A percentile compares a stretch with the other conserved stretches of the same genome.
Evolutionary conservation across 2,797 vertebrate species (phyloP).

Genomic region (Sebastes matsubarae): DNA sequence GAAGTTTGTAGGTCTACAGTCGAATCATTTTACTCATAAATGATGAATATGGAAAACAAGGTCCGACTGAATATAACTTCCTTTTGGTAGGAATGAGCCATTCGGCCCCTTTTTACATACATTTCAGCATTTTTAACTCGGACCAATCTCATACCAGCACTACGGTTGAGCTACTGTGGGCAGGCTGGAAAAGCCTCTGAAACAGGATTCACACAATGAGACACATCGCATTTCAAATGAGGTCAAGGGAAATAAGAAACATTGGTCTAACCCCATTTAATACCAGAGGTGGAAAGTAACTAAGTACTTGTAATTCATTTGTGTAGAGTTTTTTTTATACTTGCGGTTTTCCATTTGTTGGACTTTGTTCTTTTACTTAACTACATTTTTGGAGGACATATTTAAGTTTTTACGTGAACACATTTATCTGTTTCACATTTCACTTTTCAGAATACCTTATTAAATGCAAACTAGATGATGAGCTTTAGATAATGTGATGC

Average conservation of each 20-base stretch:
- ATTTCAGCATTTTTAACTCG: neutral
- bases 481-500: neutral
- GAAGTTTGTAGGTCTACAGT: neutral
- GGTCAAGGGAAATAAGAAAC: neutral
- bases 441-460: neutral
- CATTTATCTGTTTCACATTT: neutral
- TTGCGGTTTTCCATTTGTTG: neutral
- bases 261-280: neutral
- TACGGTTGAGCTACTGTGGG: neutral
- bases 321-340: neutral
- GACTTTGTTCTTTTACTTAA: neutral
- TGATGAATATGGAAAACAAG: neutral
- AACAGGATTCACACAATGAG: neutral
- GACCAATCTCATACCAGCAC: neutral
- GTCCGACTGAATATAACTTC: conserved; percentile 2
- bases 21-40: neutral
- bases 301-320: neutral
- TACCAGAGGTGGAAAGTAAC: conserved; percentile 36
- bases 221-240: neutral
- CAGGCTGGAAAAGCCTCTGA: neutral
- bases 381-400: neutral
- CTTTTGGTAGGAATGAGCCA: neutral
- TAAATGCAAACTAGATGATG: neutral
- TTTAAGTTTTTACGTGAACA: neutral
- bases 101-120: neutral